Base-by-base conservation (phyloP, 1,140 invertebrate species). In the Drosophila nannoptera region DNA sequence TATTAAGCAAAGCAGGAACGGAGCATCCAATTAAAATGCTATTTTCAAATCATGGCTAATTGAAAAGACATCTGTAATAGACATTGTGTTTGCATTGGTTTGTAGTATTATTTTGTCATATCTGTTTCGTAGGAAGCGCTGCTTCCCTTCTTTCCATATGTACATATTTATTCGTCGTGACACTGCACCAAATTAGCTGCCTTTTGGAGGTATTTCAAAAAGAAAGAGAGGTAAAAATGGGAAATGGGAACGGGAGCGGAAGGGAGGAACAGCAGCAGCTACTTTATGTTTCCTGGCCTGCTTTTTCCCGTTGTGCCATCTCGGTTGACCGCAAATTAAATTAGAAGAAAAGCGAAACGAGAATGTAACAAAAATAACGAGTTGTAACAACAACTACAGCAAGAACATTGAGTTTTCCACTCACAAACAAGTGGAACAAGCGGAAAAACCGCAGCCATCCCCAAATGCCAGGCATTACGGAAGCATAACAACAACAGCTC, bases 271-370 rank as follows among this genome's bases (percentile, higher is more conserved):
- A 16, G 7, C 7, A 43, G 45, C 32, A 67, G 64, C 63, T 67
- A 68, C 43, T 68, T 72, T 68, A 43, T 56, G 68, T 70, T 53
- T 50, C n/a, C 49, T 53, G 16, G 40, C 22, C 32, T 40, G 16
- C n/a, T 50, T 14, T 49, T 56, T 81, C 66, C 66, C 5, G 48
- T 72, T 75, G 75, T 78, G 65, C 64, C 80, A 84, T 63, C 75
- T 83, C 70, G 80, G 80, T 77, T 84, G 81, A 75, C 80, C 80
- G 81, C 80, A 84, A 84, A 84, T 84, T 84, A 84, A 84, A 84
- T 84, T 84, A 84, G 73, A 76, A 80, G 75, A 78, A 86, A 83
- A 67, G 66, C 72, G 64, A 68, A 83, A 56, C 54, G 31, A 73
- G 68, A 75, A 66, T 48, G 58, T 71, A 71, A 74, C 71, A 78